These are phyloP conservation scores for Cataglyphis albicans DNA, from an alignment of 2,888 invertebrate genomes.

Conservation along the genomic window DNA sequence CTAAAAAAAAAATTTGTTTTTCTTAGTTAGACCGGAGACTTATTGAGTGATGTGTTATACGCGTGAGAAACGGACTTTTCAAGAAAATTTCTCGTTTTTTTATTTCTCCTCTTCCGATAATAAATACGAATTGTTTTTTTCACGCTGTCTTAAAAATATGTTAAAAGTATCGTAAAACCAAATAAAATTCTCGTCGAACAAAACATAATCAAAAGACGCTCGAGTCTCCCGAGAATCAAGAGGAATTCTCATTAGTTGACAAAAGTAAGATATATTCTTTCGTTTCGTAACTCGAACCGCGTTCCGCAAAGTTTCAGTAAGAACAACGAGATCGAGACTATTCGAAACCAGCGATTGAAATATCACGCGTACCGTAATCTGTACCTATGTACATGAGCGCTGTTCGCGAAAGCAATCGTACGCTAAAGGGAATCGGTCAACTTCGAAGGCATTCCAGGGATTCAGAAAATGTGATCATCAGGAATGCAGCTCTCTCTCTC, in stretches of 20 bases:
- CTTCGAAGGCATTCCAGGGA: slow-evolving; percentile 31
- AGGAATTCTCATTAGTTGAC: slow-evolving; percentile 28
- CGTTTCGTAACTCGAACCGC: slow-evolving; percentile 12
- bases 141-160: neutral
- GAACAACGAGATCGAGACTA: slow-evolving; percentile 9
- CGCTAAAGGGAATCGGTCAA: slow-evolving; percentile 13
- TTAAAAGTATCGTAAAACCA: neutral
- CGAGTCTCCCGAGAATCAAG: slow-evolving; percentile 17
- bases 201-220: neutral
- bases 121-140: neutral
- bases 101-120: neutral
- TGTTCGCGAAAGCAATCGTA: slow-evolving; percentile 12
- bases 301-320: slow-evolving; percentile 16
- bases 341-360: slow-evolving; percentile 37
- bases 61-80: neutral
- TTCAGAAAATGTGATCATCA: slow-evolving; percentile 47
- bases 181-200: neutral
- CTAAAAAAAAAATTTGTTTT: no score
- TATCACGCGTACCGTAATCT: slow-evolving; percentile 44
- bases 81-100: neutral
- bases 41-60: neutral
- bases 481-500: slow-evolving; percentile 12
- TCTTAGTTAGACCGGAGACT: no score
- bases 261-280: slow-evolving; percentile 11
- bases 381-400: slow-evolving; percentile 26